Base-by-base conservation (phyloP, 2,113 vertebrate species). In the Athene cunicularia region DNA sequence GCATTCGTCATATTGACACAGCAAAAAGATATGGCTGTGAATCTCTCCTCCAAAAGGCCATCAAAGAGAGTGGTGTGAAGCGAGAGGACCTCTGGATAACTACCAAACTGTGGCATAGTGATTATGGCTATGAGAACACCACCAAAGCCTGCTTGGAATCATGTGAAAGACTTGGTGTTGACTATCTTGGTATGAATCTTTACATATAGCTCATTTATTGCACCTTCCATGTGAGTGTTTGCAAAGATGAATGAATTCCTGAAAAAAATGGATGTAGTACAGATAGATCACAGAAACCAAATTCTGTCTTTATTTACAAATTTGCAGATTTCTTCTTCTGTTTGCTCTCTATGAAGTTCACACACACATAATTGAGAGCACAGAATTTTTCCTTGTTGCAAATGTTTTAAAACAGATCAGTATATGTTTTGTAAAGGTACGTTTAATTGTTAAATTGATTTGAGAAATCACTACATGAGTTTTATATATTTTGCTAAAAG, bases 11-110 rank as follows among this genome's bases (percentile, higher is more conserved):
- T 60, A 98, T 98, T 63, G 98, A 99, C 96, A 98, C 98, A 24
- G 98, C 98, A 41, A 98, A 98, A 75, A 96, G 97, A 26, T 99
- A 99, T 0, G 92, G 98, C 77, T 99, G 98, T 83, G 98, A 99
- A 77, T 92, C 94, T 45, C 63, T 98, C 19, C 97, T 99, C 62
- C 98, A 96, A 4, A 90, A 97, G 85, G 97, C 98, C 27, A 95
- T 99, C 41, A 39, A 33, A 67, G 98, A 98, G 39, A 98, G 98
- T 23, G 96, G 87, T 12, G 73, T 98, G 50, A 96, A 96, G 30
- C 73, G 95, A 33, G 96, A 98, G 56, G 94, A 98, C 18, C 96
- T 99, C 58, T 99, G 98, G 98, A 89, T 99, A 97, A 99, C 99
- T 12, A 98, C 98, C 81, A 98, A 99, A 71, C 97, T 99, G 49